phyloP scores from a whole-genome alignment of 2,797 vertebrate species.

The Rousettus madagascariensis region DNA sequence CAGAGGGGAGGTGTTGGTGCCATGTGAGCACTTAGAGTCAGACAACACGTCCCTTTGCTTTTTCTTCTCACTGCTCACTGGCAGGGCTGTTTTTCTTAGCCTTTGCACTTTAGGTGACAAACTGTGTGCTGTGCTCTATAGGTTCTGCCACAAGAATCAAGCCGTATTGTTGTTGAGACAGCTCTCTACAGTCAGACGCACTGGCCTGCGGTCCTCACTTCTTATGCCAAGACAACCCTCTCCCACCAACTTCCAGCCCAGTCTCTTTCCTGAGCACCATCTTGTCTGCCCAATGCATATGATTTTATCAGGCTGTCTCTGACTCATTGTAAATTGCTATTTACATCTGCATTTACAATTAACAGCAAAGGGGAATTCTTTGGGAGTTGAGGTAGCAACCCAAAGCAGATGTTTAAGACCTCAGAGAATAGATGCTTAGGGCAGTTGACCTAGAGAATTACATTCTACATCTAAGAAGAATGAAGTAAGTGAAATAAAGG shows the following conservation, averaged over 20 bases:
- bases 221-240: background rate
- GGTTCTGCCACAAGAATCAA: background rate
- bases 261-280: background rate
- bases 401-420: background rate
- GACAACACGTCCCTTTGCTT: background rate
- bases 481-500: background rate
- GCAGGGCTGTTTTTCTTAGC: background rate
- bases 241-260: background rate
- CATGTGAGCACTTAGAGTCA: background rate
- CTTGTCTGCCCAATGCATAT: background rate
- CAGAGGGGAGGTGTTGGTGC: background rate
- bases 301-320: background rate
- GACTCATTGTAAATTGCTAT: background rate
- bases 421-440: background rate
- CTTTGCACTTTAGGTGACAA: background rate
- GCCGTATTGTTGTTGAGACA: background rate
- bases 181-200: accelerated
- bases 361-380: background rate
- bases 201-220: accelerated
- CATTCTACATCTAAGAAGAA: background rate
- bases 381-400: background rate
- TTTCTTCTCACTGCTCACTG: background rate
- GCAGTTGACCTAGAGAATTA: background rate
- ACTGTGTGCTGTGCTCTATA: accelerated
- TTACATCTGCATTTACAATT: background rate